Evolutionary conservation across 1,140 invertebrate species (phyloP), one percentile per base, ranked within the genome.

Genomic region (Dryas iulia): DNA sequence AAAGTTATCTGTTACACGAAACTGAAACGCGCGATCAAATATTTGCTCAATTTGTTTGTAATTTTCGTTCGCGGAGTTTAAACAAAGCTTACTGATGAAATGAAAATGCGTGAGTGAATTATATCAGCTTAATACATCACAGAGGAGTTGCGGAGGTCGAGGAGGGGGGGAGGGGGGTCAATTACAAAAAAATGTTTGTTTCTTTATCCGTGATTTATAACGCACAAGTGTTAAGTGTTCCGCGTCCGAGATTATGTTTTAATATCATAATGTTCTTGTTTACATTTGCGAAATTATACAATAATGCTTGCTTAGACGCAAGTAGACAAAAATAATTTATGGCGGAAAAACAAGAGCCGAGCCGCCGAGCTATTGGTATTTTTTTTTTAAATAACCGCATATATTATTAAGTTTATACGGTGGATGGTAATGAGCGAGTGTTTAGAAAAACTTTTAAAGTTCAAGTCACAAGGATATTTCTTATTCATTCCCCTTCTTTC

Each of bases 131-230:
- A 47, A 47, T 47, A 47, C 35, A 39, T 39, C n/a, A 14, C 6
- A 39, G 5, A 39, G 7, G n/a, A n/a, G n/a, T n/a, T n/a, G n/a
- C n/a, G 2, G n/a, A 39, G 14, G 35, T 12, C 35, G 35, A 39
- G 12, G n/a, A 6, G 21, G 18, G 39, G 39, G 10, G 33, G 3
- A 3, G 39, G 6, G 5, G 39, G 7, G 18, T 47, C 39, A 47
- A 47, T 21, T 47, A 47, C 39, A 47, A 47, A 21, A 35, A 47
- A 47, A 21, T 47, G 39, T 47, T 47, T 47, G 39, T 47, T 47
- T 47, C 14, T 47, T 21, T 18, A 47, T 47, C 10, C 18, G 0
- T 47, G 39, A 47, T 47, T 47, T 47, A 47, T 10, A 21, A 47
- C 2, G 39, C 21, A 6, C 21, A 18, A 10, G 2, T 47, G 39